Base-by-base conservation (phyloP, 2,888 invertebrate genomes). In the Neuroscelio doddi region DNA sequence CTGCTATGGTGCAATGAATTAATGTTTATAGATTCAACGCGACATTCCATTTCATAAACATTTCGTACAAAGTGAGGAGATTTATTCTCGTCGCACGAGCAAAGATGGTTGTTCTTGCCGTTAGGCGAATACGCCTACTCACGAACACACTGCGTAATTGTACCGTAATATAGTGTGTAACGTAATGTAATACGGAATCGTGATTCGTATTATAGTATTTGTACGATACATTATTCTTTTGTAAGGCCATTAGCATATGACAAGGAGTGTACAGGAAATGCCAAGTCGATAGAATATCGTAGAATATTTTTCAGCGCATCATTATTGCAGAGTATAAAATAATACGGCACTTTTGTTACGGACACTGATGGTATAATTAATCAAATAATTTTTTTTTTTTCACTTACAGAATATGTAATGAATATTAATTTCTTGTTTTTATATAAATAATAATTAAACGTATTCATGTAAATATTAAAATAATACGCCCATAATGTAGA, bases 101-200 rank as follows among this genome's bases (percentile, higher is more conserved):
- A 15, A 59, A 34, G 50, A 52, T 39, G 46, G 27, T 59, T 52
- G 52, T 56, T 61, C 36, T 38, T 51, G 41, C 12, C 30, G 42
- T 49, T 47, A 34, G 27, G 49, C 29, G 44, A 52, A 30, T 42
- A 61, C 65, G 56, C 65, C 65, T 56, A 65, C 65, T 65, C 44
- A 14, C 44, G 21, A 47, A 24, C 50, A 55, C 46, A 41, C 41
- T 30, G 52, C 38, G 41, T 56, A 59, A 61, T 65, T 56, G 56
- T 56, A 47, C 65, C 44, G 39, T 61, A 65, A 61, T 56, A 44
- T 52, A 52, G 59, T 29, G 51, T 49, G 55, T 61, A 65, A 65
- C 51, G 55, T 61, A 65, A 56, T 65, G 52, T 65, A 47, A 56
- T 61, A 61, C 44, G 49, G 34, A 59, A 61, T 59, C 52, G 44